phyloP scores from a whole-genome alignment of 1,140 invertebrate species.

The Bombyx mandarina region DNA sequence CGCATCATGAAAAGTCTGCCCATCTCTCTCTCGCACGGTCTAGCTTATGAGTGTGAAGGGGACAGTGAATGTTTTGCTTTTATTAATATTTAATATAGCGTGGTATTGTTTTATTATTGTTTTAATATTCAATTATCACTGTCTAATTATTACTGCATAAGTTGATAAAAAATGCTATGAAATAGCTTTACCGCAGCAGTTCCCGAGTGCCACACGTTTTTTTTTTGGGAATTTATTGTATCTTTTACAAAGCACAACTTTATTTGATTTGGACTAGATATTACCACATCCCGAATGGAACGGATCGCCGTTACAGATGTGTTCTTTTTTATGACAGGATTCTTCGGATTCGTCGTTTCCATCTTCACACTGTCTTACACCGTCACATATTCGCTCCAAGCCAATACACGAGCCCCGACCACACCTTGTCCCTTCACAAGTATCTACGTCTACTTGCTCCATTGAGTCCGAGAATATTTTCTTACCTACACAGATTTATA shows the following conservation, averaged over 20 bases:
- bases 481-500: not conserved
- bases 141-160: too few relatives aligned
- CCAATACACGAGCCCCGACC: slow-evolving; percentile 78
- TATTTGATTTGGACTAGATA: slow-evolving; percentile 1
- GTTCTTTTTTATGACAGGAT: slow-evolving; percentile 61
- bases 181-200: too few relatives aligned
- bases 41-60: too few relatives aligned
- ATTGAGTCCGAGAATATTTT: slow-evolving; percentile 11
- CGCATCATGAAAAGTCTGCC: too few relatives aligned
- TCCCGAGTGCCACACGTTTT: too few relatives aligned
- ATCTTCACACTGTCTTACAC: slow-evolving; percentile 79
- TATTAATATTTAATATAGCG: too few relatives aligned
- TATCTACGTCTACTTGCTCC: slow-evolving; percentile 15
- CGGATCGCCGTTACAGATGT: slow-evolving; percentile 36
- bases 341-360: slow-evolving; percentile 73
- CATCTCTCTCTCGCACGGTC: too few relatives aligned
- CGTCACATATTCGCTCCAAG: slow-evolving; percentile 77
- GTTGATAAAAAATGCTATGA: too few relatives aligned
- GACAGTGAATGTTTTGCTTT: too few relatives aligned
- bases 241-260: not conserved
- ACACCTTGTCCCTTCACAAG: slow-evolving; percentile 77
- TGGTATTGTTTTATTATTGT: too few relatives aligned
- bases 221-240: not conserved
- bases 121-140: too few relatives aligned
- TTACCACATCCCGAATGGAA: slow-evolving; percentile 53